Evolutionary conservation across 2,113 vertebrate genomes (phyloP), one percentile per base, ranked within the genome.

Genomic region (Oryctolagus cuniculus): DNA sequence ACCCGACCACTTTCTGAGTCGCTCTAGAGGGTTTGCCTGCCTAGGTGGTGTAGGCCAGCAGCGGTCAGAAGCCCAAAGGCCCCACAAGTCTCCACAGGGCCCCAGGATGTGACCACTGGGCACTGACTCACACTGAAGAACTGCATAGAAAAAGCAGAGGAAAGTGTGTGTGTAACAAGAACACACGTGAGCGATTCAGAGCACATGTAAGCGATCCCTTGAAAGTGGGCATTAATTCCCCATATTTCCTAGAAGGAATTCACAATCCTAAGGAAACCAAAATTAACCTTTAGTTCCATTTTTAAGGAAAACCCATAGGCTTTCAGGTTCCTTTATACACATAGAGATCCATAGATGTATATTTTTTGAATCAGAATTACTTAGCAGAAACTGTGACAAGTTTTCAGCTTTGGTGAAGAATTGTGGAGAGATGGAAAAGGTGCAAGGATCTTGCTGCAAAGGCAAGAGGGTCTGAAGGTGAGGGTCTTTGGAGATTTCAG

Each of bases 1-100:
- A 97, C 95, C 81, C 85, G 96, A 55, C 96, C 95, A 13, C 96
- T 98, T 97, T 96, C 96, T 80, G 89, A 96, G 87, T 69, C 19
- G 75, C 73, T 87, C n/a, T 22, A 38, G 11, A 85, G 36, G 51
- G 90, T 80, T 90, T 84, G 6, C 75, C 12, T 38, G 89, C 69
- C 22, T 34, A 31, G 61, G 44, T 13, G 21, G 72, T 44, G 17
- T 4, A 49, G 44, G 31, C n/a, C 31, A 58, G 72, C 64, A 70
- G 73, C 25, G 9, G 10, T 12, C 22, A 58, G 77, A 24, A 11
- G 64, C 58, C 5, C 15, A 49, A 25, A 53, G 70, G 17, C 19
- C n/a, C 29, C 3, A 2, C 3, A 25, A 17, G 51, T n/a, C 24
- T 78, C 81, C 17, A 9, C 51, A 34, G 81, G 63, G 34, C 21